Conservation (phyloP, 2,113 vertebrate genomes). For the Cyanistes caeruleus region DNA sequence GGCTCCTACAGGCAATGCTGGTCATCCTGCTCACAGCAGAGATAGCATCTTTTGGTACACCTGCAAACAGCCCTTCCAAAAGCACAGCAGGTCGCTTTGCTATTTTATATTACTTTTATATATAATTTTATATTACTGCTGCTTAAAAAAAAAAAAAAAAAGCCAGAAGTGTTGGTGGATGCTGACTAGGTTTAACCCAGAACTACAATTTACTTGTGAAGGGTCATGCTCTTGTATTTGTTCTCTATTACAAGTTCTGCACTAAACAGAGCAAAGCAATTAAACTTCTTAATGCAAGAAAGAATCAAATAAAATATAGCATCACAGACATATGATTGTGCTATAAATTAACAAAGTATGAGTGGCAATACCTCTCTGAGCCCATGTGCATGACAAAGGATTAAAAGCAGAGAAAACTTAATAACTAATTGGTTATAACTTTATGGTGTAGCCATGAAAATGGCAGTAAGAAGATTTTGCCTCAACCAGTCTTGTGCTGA, state of each 20-base stretch:
- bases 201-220: neutral
- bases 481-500: conserved; percentile 57
- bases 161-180: neutral
- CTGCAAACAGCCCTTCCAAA: neutral
- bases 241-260: neutral
- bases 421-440: conserved; percentile 52
- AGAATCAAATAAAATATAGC: neutral
- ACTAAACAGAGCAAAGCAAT: neutral
- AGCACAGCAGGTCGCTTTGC: neutral
- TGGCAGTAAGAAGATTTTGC: conserved; percentile 59
- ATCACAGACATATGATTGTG: neutral
- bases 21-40: fast-evolving
- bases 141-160: neutral
- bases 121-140: neutral
- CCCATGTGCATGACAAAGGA: neutral
- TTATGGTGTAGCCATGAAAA: conserved; percentile 54
- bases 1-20: neutral
- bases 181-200: neutral
- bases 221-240: neutral
- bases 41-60: neutral
- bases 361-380: neutral
- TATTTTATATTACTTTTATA: neutral
- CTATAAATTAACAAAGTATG: neutral
- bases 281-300: neutral
- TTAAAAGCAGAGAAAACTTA: conserved; percentile 63